Percentiles rank a stretch among this genome's conserved stretches.
phyloP scores from a whole-genome alignment of 2,113 vertebrate genomes.

The Danionella cerebrum region DNA sequence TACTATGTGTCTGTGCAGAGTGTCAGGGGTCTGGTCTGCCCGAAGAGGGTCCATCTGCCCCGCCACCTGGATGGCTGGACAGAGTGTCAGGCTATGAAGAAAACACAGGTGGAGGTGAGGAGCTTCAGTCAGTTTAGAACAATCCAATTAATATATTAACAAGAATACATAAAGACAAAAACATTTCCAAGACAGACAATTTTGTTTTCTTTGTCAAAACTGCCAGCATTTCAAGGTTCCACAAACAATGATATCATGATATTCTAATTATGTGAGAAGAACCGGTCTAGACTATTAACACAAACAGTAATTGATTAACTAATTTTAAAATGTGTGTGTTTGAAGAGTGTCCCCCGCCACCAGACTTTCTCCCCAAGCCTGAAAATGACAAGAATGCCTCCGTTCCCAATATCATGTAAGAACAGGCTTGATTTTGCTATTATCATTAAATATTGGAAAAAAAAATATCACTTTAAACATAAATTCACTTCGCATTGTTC shows the following conservation, averaged over 20 bases:
- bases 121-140: too few species aligned
- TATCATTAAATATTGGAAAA: neutral
- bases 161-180: too few species aligned
- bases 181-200: too few species aligned
- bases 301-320: too few species aligned
- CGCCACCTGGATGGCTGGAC: constrained; percentile 61
- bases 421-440: neutral
- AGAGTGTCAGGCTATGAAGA: constrained; percentile 45
- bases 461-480: neutral
- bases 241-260: too few species aligned
- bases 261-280: too few species aligned
- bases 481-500: too few species aligned
- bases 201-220: too few species aligned
- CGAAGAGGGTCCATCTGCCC: constrained; percentile 50
- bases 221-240: too few species aligned
- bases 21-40: constrained; percentile 53
- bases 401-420: constrained; percentile 59
- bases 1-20: constrained; percentile 31
- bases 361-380: constrained; percentile 54
- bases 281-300: too few species aligned
- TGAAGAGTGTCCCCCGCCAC: constrained; percentile 53
- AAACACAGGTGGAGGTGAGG: constrained; percentile 42
- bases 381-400: constrained; percentile 55
- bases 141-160: too few species aligned
- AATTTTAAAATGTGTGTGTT: neutral